Evolutionary conservation across 2,888 invertebrate genomes (phyloP).

Genomic region (Drosophila kanekoi): DNA sequence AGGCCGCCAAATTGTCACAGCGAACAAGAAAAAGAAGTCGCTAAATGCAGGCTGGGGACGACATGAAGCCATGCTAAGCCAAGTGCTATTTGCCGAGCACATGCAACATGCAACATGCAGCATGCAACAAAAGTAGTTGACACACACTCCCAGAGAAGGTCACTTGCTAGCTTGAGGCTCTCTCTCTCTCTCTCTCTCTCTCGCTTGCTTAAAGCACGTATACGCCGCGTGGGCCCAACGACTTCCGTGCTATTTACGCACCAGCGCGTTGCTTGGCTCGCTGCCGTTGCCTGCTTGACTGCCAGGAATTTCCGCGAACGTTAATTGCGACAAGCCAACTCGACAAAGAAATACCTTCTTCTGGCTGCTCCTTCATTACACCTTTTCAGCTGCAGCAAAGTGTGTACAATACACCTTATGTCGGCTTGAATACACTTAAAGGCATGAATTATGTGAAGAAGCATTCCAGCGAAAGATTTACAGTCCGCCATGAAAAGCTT

Average conservation of each 20-base stretch:
- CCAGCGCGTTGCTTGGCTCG: slow-evolving; percentile 59
- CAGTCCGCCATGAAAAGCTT: not conserved
- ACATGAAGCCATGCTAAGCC: slow-evolving; percentile 38
- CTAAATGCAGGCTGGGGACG: slow-evolving; percentile 42
- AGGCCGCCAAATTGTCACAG: slow-evolving; percentile 70
- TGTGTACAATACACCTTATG: slow-evolving; percentile 8
- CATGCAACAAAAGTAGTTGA: slow-evolving; percentile 17
- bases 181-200: not conserved
- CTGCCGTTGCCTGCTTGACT: slow-evolving; percentile 39
- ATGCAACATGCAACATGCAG: slow-evolving; percentile 32
- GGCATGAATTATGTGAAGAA: not conserved
- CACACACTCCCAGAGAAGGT: slow-evolving; percentile 27
- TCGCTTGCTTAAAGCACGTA: slow-evolving; percentile 62
- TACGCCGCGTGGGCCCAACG: slow-evolving; percentile 70
- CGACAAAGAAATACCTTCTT: slow-evolving; percentile 65
- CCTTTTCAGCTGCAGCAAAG: slow-evolving; percentile 30
- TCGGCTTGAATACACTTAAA: slow-evolving; percentile 1
- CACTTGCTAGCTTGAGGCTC: slow-evolving; percentile 5
- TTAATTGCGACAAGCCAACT: slow-evolving; percentile 79
- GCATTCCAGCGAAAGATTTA: not conserved
- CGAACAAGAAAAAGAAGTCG: slow-evolving; percentile 19
- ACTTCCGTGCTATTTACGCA: slow-evolving; percentile 80
- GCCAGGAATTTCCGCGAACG: slow-evolving; percentile 79
- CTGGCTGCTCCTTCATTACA: slow-evolving; percentile 59
- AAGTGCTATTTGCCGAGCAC: slow-evolving; percentile 21